phyloP scores from a whole-genome alignment of 2,888 invertebrate genomes.

The Imbricaverruca yamaguchii region DNA sequence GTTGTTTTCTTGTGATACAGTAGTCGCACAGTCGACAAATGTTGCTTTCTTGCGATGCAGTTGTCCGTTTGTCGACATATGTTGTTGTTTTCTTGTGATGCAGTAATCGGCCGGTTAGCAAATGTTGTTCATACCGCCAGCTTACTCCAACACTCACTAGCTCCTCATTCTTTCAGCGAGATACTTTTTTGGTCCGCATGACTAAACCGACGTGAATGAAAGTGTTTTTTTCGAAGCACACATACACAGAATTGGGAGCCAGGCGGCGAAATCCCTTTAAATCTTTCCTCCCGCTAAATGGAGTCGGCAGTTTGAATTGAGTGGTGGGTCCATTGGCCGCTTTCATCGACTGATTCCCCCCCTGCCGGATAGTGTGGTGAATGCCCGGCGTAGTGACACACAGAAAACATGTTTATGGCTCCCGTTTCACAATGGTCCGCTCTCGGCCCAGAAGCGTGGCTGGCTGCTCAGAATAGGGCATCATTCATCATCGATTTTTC shows the following conservation, averaged over 20 bases:
- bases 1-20: too few relatives aligned
- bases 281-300: neutral
- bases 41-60: too few relatives aligned
- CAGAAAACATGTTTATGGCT: conserved; percentile 21
- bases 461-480: neutral
- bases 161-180: too few relatives aligned
- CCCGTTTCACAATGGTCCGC: conserved; percentile 2
- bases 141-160: too few relatives aligned
- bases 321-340: neutral
- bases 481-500: conserved; percentile 19
- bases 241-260: too few relatives aligned
- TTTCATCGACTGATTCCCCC: neutral
- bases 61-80: too few relatives aligned
- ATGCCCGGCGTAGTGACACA: neutral
- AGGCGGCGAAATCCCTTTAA: conserved; percentile 5
- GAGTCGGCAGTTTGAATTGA: neutral
- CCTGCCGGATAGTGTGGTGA: neutral
- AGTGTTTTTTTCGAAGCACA: too few relatives aligned
- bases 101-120: too few relatives aligned
- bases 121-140: too few relatives aligned
- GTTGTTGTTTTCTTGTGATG: too few relatives aligned
- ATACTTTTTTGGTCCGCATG: neutral
- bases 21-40: too few relatives aligned
- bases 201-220: too few relatives aligned
- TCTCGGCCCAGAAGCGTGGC: neutral